phyloP scores from a whole-genome alignment of 2,888 invertebrate species.

The Anoplius nigerrimus region DNA sequence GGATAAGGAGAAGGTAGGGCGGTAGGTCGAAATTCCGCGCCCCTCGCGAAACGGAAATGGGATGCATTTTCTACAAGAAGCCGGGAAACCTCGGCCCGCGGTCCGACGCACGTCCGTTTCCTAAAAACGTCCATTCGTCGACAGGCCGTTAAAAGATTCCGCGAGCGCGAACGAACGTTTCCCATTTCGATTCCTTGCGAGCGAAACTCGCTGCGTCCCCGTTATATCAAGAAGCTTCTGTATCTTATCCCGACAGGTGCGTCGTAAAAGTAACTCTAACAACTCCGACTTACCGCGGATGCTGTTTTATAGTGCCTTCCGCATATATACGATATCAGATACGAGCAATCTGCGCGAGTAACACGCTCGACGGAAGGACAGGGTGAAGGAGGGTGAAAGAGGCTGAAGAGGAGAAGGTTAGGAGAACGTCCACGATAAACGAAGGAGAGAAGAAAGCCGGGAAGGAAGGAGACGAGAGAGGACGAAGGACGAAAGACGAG shows the following conservation, averaged over 20 bases:
- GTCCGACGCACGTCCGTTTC: conserved; percentile 8
- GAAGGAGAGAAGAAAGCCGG: background rate
- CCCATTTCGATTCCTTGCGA: conserved; percentile 12
- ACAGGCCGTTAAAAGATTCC: conserved; percentile 11
- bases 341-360: conserved; percentile 28
- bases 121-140: conserved; percentile 2
- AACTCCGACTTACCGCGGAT: conserved; percentile 35
- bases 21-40: too few species aligned
- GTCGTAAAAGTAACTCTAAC: conserved; percentile 51
- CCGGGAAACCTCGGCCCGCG: background rate
- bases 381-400: background rate
- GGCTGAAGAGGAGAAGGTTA: too few species aligned
- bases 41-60: background rate
- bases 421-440: too few species aligned
- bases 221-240: conserved; percentile 32
- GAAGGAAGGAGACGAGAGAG: background rate
- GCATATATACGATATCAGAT: conserved; percentile 24
- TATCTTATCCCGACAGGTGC: conserved; percentile 36
- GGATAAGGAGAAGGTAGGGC: too few species aligned
- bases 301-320: conserved; percentile 40
- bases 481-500: background rate
- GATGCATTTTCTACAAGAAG: background rate
- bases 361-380: background rate
- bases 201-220: conserved; percentile 1
- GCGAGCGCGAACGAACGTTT: background rate